Evolutionary conservation across 2,113 vertebrate species (phyloP), one percentile per base, ranked within the genome.

Genomic region (Psilopsiagon aymara): DNA sequence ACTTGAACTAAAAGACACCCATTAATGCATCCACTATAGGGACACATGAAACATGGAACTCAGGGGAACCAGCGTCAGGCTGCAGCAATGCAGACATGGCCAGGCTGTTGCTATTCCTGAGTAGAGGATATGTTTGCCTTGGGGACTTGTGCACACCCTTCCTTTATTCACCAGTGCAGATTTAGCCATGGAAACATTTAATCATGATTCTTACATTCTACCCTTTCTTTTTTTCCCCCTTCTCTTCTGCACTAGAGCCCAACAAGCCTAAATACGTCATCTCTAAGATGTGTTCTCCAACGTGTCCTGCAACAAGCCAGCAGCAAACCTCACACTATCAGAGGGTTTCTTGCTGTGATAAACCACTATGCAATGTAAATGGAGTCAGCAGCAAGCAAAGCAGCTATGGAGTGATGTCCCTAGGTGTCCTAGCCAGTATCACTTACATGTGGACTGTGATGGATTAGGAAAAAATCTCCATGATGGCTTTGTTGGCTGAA

Each of bases 241-340:
- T 35, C 25, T 66, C 9, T 49, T 41, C 52, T 68, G 7, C 35
- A 4, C 73, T 37, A 97, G 96, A 96, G 9, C 91, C 91, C 57
- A 79, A 89, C 89, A 89, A 92, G 9, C 93, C 93, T 17, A 94
- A 91, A 60, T 95, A 96, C 1, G 0, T 95, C 47, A 95, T 95
- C 77, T 96, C 95, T 28, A 97, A 97, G 89, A 95, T 95, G 95
- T 97, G 96, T 0, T 95, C 95, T 82, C 66, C 93, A 76, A 82
- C 6, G 0, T 97, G 96, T 64, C 83, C 95, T 52, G 52, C 1
- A 41, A 15, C 8, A 20, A 76, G 5, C 15, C 93, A 95, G 73
- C 95, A 94, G n/a, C 91, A 95, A 89, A 86, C 3, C 39, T 86
- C 94, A 57, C 75, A 66, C 16, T 25, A 47, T 17, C 69, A 39